phyloP scores from a whole-genome alignment of 2,113 vertebrate genomes.

The Dasypus novemcinctus region DNA sequence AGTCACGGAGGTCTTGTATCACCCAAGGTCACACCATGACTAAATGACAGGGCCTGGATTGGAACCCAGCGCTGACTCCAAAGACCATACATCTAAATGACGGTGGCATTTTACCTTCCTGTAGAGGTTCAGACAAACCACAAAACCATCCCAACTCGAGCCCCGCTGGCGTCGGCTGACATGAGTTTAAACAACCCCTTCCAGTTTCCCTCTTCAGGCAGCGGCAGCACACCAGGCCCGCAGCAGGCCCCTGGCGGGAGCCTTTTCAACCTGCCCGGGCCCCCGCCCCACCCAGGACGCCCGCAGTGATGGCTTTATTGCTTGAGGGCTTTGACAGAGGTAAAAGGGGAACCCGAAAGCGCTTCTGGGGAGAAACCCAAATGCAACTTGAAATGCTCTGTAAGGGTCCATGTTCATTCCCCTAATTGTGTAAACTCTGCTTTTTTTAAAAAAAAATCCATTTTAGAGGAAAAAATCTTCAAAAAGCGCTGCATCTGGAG shows the following conservation, averaged over 20 bases:
- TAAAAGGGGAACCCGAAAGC: background rate
- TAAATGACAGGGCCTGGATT: background rate
- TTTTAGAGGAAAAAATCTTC: background rate
- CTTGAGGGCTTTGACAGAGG: constrained; percentile 7
- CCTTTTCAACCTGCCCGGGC: background rate
- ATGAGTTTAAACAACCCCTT: background rate
- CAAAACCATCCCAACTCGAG: background rate
- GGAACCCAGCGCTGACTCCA: background rate
- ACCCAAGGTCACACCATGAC: background rate
- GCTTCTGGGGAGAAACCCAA: background rate
- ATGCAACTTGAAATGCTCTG: background rate
- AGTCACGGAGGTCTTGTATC: background rate
- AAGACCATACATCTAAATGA: background rate
- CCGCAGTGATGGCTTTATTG: background rate
- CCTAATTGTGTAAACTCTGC: background rate
- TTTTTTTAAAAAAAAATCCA: background rate
- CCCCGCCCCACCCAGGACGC: background rate
- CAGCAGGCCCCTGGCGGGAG: background rate
- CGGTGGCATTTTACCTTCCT: background rate
- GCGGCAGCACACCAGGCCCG: background rate
- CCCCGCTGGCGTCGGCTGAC: fast-evolving
- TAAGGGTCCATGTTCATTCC: background rate
- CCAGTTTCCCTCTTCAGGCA: background rate
- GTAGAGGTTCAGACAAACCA: background rate
- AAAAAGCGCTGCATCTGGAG: background rate